These are phyloP conservation scores for Caenorhabditis angaria DNA, from an alignment of 2,888 invertebrate species.

Conservation along the genomic window DNA sequence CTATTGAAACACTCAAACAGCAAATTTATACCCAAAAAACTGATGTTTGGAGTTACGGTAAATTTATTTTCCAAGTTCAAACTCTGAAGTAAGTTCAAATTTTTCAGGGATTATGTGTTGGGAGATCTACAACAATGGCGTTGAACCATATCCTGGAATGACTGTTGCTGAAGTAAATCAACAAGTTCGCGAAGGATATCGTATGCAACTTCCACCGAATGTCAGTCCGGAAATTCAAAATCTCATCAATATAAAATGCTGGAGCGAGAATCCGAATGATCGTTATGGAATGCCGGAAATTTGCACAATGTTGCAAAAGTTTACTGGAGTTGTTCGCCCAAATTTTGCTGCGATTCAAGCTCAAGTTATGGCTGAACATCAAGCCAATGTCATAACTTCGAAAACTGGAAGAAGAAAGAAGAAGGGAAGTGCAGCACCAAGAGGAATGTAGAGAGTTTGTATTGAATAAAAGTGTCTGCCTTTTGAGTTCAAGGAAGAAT, in stretches of 20 bases:
- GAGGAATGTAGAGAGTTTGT: constrained; percentile 9
- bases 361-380: not conserved
- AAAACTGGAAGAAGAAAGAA: constrained; percentile 5
- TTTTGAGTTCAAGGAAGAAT: too few species aligned
- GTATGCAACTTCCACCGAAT: constrained; percentile 28
- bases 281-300: constrained; percentile 36
- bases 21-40: constrained; percentile 49
- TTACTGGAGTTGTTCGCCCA: constrained; percentile 26
- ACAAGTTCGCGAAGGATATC: constrained; percentile 39
- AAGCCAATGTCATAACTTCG: not conserved
- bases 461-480: too few species aligned
- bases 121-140: constrained; percentile 49
- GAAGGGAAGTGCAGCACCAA: not conserved
- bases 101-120: constrained; percentile 47
- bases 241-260: constrained; percentile 13
- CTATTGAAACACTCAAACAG: constrained; percentile 56
- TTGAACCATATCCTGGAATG: constrained; percentile 57
- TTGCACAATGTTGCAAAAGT: constrained; percentile 13
- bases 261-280: constrained; percentile 37
- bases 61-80: not conserved
- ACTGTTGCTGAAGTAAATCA: constrained; percentile 43
- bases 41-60: constrained; percentile 50
- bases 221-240: not conserved
- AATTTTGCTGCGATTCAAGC: constrained; percentile 26
- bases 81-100: too few species aligned